phyloP scores from a whole-genome alignment of 2,888 invertebrate species.

The Epirrita christyi region DNA sequence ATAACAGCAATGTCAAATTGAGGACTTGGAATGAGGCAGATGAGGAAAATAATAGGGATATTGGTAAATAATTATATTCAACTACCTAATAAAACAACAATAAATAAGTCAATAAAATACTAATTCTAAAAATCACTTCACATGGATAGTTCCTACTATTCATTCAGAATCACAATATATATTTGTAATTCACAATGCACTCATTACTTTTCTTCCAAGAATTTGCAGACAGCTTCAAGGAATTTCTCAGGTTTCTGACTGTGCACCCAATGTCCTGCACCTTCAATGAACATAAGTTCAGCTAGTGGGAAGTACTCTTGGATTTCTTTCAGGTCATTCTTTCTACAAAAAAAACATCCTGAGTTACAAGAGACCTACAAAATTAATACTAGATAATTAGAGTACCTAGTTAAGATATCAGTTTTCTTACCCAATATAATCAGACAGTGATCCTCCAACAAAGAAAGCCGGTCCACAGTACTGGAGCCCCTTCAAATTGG shows the following conservation, averaged over 20 bases:
- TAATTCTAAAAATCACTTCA: conserved; percentile 40
- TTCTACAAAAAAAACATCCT: conserved; percentile 45
- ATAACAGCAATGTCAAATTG: too few relatives aligned
- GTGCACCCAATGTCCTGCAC: conserved; percentile 97
- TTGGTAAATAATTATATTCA: conserved; percentile 29
- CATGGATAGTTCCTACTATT: conserved; percentile 23
- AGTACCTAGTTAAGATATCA: too few relatives aligned
- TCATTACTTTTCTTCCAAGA: conserved; percentile 81
- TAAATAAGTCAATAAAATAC: conserved; percentile 34
- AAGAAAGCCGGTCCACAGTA: conserved; percentile 91
- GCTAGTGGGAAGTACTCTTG: conserved; percentile 89
- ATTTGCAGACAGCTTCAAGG: conserved; percentile 86
- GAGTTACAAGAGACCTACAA: too few relatives aligned
- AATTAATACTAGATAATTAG: too few relatives aligned
- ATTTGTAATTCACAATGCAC: conserved; percentile 30
- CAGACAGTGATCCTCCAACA: conserved; percentile 92
- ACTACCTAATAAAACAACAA: conserved; percentile 28
- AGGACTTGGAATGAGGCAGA: too few relatives aligned
- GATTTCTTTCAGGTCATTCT: conserved; percentile 86
- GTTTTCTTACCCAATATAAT: conserved; percentile 88
- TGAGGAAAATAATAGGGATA: conserved; percentile 1
- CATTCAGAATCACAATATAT: conserved; percentile 44
- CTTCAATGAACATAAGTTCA: conserved; percentile 88
- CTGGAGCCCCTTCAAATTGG: conserved; percentile 71
- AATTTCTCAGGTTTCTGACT: conserved; percentile 94